Evolutionary conservation across 2,888 invertebrate genomes (phyloP).

Genomic region (Clivina fossor): DNA sequence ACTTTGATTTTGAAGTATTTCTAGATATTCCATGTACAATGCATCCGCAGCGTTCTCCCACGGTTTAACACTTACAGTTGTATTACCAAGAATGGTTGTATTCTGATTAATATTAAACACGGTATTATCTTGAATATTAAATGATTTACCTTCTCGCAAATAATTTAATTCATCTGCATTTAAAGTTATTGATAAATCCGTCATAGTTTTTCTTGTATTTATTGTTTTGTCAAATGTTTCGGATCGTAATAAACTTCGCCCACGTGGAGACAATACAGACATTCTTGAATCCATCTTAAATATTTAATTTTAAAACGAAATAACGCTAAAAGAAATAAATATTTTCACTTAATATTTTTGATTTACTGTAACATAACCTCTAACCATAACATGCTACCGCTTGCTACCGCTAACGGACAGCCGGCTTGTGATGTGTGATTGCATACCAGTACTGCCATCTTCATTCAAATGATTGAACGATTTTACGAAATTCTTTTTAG

Average conservation of each 20-base stretch:
- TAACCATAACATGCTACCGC: constrained; percentile 5
- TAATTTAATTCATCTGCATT: constrained; percentile 42
- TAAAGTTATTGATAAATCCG: constrained; percentile 43
- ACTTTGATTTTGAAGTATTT: constrained; percentile 48
- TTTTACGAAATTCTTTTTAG: no score
- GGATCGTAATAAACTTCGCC: constrained; percentile 39
- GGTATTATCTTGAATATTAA: constrained; percentile 34
- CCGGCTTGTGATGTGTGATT: no score
- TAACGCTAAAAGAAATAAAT: no score
- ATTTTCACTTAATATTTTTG: no score
- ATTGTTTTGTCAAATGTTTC: constrained; percentile 25
- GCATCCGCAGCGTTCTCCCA: constrained; percentile 49
- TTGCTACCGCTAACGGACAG: no score
- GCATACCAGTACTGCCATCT: no score
- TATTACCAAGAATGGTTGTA: constrained; percentile 46
- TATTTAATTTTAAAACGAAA: no score
- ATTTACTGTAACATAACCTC: constrained; percentile 25
- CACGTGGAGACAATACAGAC: constrained; percentile 47
- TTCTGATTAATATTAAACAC: constrained; percentile 36
- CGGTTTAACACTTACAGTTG: constrained; percentile 46
- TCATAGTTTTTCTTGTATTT: constrained; percentile 31
- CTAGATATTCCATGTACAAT: constrained; percentile 51
- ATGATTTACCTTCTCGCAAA: constrained; percentile 36
- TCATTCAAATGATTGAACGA: no score
- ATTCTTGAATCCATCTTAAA: constrained; percentile 46